Percentiles rank a stretch among this genome's conserved stretches.
Conservation (phyloP, 2,797 vertebrate species). For the Babyrousa celebensis region DNA sequence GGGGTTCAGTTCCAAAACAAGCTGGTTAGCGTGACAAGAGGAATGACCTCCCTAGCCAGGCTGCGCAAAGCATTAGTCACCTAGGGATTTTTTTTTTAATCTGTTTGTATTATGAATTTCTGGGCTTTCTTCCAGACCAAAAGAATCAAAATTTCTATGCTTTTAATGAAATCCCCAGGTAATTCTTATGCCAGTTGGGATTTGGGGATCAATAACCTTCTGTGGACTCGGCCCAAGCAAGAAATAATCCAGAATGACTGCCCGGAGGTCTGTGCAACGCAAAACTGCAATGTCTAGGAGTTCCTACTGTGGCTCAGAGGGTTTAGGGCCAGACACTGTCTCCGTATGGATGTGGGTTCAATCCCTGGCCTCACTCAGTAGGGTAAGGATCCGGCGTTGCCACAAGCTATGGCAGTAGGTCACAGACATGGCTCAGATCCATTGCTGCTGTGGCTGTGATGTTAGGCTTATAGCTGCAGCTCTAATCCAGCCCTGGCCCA, state of each 20-base stretch:
- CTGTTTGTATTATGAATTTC: constrained; percentile 51
- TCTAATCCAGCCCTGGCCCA: no score
- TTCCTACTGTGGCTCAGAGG: no score
- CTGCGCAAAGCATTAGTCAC: constrained; percentile 45
- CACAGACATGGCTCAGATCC: no score
- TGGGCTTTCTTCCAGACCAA: constrained; percentile 48
- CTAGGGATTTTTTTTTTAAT: not conserved
- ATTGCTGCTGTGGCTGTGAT: no score
- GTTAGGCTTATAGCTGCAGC: no score
- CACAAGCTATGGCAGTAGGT: no score
- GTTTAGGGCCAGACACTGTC: no score
- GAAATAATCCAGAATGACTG: not conserved
- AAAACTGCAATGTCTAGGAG: not conserved
- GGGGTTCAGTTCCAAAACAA: constrained; percentile 74
- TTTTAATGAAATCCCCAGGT: constrained; percentile 41
- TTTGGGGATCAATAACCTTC: constrained; percentile 18
- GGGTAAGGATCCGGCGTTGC: no score
- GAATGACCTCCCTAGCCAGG: not conserved
- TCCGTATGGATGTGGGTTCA: no score
- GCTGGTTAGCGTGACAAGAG: constrained; percentile 36
- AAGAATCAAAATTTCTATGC: constrained; percentile 33
- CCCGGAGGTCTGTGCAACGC: not conserved
- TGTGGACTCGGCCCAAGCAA: not conserved
- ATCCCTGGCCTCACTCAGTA: no score
- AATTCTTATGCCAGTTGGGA: not conserved